Conservation (phyloP, 2,888 invertebrate species). For the Diplazon laetatorius region DNA sequence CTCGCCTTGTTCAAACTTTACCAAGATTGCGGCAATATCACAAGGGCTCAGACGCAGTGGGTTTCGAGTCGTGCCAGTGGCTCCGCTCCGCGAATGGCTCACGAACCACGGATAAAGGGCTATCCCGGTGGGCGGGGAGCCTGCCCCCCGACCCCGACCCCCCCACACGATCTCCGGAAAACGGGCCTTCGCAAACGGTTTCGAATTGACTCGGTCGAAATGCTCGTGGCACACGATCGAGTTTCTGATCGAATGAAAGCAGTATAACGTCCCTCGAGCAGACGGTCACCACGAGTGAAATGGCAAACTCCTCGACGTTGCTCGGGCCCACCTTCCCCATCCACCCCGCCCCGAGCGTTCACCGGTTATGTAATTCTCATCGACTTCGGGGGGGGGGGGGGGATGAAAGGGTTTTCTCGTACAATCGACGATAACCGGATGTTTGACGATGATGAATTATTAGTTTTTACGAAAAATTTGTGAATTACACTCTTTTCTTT, state of each 20-base stretch:
- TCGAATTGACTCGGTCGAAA: constrained; percentile 14
- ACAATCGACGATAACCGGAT: too few relatives aligned
- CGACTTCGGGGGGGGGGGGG: too few relatives aligned
- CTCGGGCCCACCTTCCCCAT: not conserved
- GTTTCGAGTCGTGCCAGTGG: constrained; percentile 22
- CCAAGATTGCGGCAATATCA: constrained; percentile 60
- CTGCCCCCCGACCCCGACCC: too few relatives aligned
- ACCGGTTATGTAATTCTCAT: not conserved
- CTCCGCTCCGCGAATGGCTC: not conserved
- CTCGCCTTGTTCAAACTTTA: constrained; percentile 56
- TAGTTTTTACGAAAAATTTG: too few relatives aligned
- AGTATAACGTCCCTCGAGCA: not conserved
- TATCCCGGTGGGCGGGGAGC: not conserved
- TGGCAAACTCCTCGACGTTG: not conserved
- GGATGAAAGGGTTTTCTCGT: too few relatives aligned
- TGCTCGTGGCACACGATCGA: not conserved
- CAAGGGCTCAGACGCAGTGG: constrained; percentile 44
- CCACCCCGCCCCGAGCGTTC: too few relatives aligned
- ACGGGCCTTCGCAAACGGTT: constrained; percentile 10
- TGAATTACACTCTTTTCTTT: too few relatives aligned
- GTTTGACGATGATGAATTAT: too few relatives aligned
- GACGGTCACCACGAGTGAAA: not conserved
- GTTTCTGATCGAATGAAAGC: constrained; percentile 28
- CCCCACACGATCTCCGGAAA: constrained; percentile 7
- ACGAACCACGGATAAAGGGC: not conserved